Conservation (phyloP, 2,797 vertebrate genomes). For the Champsocephalus esox region DNA sequence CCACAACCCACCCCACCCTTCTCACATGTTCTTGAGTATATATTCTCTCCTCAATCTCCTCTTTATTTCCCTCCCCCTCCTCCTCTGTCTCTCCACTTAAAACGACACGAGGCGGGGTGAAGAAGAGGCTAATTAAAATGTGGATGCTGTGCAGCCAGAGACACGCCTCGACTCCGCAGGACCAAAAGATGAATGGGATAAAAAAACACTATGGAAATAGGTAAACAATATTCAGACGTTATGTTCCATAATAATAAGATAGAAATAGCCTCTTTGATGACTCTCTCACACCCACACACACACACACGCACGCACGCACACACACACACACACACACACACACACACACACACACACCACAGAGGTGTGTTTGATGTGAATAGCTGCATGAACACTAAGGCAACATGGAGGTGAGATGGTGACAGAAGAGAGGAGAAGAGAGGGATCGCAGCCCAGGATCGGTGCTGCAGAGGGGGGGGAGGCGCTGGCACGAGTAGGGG, state of each 20-base stretch:
- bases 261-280: conserved; percentile 41
- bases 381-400: conserved; percentile 27
- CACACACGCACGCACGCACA: conserved; percentile 16
- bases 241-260: conserved; percentile 11
- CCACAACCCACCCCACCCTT: conserved; percentile 32
- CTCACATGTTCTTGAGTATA: conserved; percentile 15
- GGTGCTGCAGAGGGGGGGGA: conserved; percentile 55
- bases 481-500: conserved; percentile 68
- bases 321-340: not conserved
- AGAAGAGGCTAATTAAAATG: conserved; percentile 71
- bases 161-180: conserved; percentile 15
- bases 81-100: conserved; percentile 15
- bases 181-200: conserved; percentile 36
- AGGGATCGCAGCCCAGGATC: conserved; percentile 36
- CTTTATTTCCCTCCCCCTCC: conserved; percentile 29
- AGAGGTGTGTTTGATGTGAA: conserved; percentile 43
- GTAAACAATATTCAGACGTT: conserved; percentile 24
- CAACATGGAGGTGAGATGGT: conserved; percentile 57
- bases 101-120: conserved; percentile 33
- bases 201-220: conserved; percentile 15
- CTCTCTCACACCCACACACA: not conserved
- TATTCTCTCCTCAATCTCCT: conserved; percentile 30
- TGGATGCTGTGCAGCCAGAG: conserved; percentile 40
- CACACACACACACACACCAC: conserved; percentile 22
- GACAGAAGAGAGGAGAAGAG: conserved; percentile 35